A percentile compares a stretch with the other conserved stretches of the same genome.
phyloP scores from a whole-genome alignment of 2,113 vertebrate species.

The Patagioenas fasciata region DNA sequence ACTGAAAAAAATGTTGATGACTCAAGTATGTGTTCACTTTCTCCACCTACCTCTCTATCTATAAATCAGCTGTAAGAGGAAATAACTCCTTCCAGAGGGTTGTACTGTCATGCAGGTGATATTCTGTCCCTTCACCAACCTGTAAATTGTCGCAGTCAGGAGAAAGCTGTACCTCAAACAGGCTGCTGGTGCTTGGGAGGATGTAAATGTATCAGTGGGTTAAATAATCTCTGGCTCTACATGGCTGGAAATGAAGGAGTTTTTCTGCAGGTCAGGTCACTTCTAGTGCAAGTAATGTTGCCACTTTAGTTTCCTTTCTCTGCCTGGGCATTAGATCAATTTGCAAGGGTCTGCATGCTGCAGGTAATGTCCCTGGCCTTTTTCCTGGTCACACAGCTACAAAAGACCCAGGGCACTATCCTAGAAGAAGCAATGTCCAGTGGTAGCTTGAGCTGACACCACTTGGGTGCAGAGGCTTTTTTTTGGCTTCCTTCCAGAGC shows the following conservation, averaged over 20 bases:
- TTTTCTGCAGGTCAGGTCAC: background rate
- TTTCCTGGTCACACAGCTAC: background rate
- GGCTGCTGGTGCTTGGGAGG: background rate
- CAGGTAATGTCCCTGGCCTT: background rate
- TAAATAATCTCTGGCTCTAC: background rate
- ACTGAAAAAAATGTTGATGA: background rate
- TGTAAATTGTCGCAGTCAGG: background rate
- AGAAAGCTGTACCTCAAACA: background rate
- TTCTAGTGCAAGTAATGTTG: background rate
- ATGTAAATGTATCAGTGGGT: background rate
- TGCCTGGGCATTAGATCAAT: background rate
- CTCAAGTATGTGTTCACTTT: background rate
- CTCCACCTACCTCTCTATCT: background rate
- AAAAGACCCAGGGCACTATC: background rate
- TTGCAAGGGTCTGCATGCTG: background rate
- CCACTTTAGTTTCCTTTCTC: background rate
- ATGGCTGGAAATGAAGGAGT: background rate
- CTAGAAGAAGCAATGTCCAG: background rate
- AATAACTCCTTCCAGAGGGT: background rate
- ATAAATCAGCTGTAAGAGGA: background rate
- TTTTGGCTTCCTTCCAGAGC: background rate
- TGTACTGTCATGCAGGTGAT: background rate
- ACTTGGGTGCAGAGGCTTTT: background rate
- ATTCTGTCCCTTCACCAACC: background rate
- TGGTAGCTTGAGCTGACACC: background rate